Evolutionary conservation across 2,888 invertebrate species (phyloP).

Genomic region (Perizoma flavofasciatum): DNA sequence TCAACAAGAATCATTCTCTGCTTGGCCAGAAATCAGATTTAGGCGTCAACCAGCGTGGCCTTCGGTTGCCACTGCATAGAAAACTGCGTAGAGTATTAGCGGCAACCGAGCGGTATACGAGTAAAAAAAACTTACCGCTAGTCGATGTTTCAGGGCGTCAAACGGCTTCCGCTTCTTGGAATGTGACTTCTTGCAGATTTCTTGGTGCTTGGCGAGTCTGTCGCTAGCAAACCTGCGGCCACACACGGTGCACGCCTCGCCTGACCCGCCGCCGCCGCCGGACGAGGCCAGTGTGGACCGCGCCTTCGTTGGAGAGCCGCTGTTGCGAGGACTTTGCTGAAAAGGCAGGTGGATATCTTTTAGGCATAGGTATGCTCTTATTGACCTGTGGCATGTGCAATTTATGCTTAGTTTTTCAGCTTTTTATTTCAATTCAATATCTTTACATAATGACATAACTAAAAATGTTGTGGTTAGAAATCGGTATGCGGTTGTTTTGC

Average conservation of each 20-base stretch:
- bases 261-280: constrained; percentile 34
- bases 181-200: constrained; percentile 91
- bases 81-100: too few species aligned
- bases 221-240: constrained; percentile 92
- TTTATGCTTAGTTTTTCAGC: too few species aligned
- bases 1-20: too few species aligned
- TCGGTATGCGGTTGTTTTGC: too few species aligned
- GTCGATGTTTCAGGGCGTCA: constrained; percentile 95
- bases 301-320: constrained; percentile 17
- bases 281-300: constrained; percentile 23
- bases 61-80: too few species aligned
- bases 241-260: constrained; percentile 87
- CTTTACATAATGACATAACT: too few species aligned
- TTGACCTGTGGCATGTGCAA: too few species aligned
- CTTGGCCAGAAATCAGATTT: too few species aligned
- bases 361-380: too few species aligned
- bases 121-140: constrained; percentile 71
- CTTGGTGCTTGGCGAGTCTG: constrained; percentile 91
- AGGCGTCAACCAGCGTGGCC: too few species aligned
- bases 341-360: not conserved
- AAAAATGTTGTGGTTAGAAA: too few species aligned
- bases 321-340: constrained; percentile 25
- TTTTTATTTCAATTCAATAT: too few species aligned
- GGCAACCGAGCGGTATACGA: not conserved
- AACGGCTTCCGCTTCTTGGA: constrained; percentile 95